Percentiles rank a stretch among this genome's conserved stretches.
These are phyloP conservation scores for Nymphalis polychloros DNA, from an alignment of 2,888 invertebrate genomes.

Conservation along the genomic window DNA sequence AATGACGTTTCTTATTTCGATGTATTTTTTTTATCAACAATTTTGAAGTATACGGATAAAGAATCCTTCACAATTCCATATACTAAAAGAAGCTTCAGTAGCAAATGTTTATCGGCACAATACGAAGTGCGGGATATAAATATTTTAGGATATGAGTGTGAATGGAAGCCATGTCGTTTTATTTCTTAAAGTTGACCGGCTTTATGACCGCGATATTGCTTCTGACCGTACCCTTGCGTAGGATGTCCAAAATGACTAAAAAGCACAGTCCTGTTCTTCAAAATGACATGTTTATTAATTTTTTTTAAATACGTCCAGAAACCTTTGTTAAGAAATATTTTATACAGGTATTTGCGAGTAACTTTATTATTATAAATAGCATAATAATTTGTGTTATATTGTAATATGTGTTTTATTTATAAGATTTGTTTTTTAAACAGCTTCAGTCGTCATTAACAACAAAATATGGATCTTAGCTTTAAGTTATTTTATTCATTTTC, in stretches of 20 bases:
- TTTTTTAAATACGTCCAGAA: constrained; percentile 20
- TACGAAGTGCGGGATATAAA: constrained; percentile 49
- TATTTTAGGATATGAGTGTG: constrained; percentile 75
- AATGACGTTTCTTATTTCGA: background rate
- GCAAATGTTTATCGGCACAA: constrained; percentile 38
- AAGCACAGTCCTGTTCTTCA: constrained; percentile 36
- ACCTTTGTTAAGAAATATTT: background rate
- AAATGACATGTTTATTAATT: constrained; percentile 34
- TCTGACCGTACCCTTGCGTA: constrained; percentile 49
- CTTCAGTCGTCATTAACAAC: background rate
- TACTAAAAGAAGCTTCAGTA: constrained; percentile 25
- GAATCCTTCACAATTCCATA: constrained; percentile 6
- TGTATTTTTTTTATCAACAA: background rate
- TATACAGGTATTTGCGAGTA: constrained; percentile 5
- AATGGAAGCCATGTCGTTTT: constrained; percentile 66
- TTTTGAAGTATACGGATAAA: too few relatives aligned
- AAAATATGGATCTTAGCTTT: background rate
- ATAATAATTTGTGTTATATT: constrained; percentile 9
- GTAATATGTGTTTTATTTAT: background rate
- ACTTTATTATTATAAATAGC: constrained; percentile 10
- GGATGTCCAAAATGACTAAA: constrained; percentile 45
- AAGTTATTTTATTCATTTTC: background rate
- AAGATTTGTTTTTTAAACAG: background rate
- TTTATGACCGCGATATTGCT: constrained; percentile 65
- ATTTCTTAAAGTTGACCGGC: constrained; percentile 58